phyloP scores from a whole-genome alignment of 1,140 invertebrate species.

The Nephotettix cincticeps region DNA sequence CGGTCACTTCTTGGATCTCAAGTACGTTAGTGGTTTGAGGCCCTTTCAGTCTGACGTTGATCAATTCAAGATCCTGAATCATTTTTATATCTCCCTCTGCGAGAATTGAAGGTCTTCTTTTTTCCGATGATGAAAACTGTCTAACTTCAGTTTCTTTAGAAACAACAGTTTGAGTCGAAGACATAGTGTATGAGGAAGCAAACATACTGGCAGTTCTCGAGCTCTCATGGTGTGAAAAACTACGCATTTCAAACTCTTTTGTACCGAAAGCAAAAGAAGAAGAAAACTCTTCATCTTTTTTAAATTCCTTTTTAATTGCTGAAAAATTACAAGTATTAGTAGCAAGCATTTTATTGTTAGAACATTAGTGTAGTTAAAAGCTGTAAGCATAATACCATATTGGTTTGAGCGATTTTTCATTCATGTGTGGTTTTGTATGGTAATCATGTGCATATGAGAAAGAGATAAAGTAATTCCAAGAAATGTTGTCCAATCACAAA shows the following conservation, averaged over 20 bases:
- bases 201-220: neutral
- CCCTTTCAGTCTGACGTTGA: slow-evolving; percentile 5
- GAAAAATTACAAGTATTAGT: slow-evolving; percentile 1
- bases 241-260: neutral
- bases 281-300: neutral
- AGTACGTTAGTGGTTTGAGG: neutral
- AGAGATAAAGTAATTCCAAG: no score
- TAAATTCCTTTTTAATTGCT: slow-evolving; percentile 3
- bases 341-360: neutral
- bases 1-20: neutral
- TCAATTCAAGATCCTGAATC: neutral
- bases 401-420: no score
- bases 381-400: no score
- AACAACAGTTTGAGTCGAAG: neutral
- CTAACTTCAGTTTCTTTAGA: neutral
- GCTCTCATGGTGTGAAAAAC: neutral
- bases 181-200: slow-evolving; percentile 4
- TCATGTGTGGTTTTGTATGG: no score
- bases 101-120: neutral
- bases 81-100: slow-evolving; percentile 7
- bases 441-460: no score
- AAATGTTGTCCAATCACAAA: no score
- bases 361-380: no score
- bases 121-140: neutral
- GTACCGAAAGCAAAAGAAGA: neutral